Conservation (phyloP, 2,113 vertebrate genomes). For the Sinocyclocheilus anshuiensis region DNA sequence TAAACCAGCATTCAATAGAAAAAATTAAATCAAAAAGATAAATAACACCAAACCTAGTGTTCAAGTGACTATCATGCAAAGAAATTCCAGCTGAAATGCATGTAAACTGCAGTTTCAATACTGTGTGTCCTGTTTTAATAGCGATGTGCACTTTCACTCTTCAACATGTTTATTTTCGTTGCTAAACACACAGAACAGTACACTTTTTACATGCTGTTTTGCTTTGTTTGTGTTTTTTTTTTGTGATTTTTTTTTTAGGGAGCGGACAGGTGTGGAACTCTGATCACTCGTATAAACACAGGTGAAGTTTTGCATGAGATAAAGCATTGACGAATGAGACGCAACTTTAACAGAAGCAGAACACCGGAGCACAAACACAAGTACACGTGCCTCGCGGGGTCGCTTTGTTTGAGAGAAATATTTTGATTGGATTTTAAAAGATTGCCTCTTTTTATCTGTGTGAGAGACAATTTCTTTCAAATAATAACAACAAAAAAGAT, state of each 20-base stretch:
- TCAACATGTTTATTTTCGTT: conserved; percentile 57
- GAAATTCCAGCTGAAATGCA: conserved; percentile 67
- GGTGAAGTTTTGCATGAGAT: conserved; percentile 32
- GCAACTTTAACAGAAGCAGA: conserved; percentile 37
- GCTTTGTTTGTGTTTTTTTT: not conserved
- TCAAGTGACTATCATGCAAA: conserved; percentile 75
- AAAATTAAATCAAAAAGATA: conserved; percentile 57
- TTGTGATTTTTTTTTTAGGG: conserved; percentile 42
- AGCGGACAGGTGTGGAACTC: not conserved
- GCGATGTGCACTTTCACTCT: conserved; percentile 62
- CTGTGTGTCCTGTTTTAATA: conserved; percentile 63
- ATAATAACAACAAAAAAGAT: not conserved
- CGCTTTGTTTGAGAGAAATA: conserved; percentile 24
- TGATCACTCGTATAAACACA: conserved; percentile 46
- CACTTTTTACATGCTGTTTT: conserved; percentile 70
- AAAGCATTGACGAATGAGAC: conserved; percentile 53
- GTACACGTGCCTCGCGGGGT: conserved; percentile 43
- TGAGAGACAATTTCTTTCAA: not conserved
- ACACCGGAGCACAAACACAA: conserved; percentile 33
- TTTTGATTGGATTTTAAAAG: not conserved
- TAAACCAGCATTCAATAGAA: conserved; percentile 76
- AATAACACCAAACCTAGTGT: conserved; percentile 65
- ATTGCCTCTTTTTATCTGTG: not conserved
- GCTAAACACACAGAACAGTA: conserved; percentile 70
- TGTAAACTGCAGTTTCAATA: conserved; percentile 66